These are phyloP conservation scores for Helostoma temminkii DNA, from an alignment of 2,797 vertebrate species.

Conservation along the genomic window DNA sequence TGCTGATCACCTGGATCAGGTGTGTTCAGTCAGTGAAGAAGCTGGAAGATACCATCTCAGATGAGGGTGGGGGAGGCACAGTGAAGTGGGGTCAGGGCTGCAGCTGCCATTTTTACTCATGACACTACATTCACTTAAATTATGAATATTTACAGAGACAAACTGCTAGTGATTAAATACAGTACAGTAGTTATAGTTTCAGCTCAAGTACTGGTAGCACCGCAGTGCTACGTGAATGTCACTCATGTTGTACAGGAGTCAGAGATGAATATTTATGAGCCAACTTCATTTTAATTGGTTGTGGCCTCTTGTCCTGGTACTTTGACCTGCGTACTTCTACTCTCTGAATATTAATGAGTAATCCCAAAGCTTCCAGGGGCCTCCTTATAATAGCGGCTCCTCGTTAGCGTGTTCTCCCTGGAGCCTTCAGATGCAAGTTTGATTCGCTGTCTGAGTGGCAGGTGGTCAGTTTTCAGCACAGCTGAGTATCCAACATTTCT, in stretches of 20 bases:
- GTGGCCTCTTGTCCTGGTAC: constrained; percentile 41
- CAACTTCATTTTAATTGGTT: constrained; percentile 17
- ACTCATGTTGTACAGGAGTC: constrained; percentile 3
- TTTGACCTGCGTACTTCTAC: constrained; percentile 37
- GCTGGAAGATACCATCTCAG: no score
- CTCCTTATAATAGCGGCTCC: background rate
- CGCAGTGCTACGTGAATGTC: background rate
- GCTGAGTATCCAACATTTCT: background rate
- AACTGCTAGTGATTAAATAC: no score
- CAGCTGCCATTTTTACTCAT: no score
- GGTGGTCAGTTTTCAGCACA: background rate
- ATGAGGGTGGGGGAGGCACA: no score
- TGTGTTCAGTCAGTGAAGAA: no score
- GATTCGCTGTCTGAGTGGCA: background rate
- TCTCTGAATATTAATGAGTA: constrained; percentile 40
- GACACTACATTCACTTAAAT: no score
- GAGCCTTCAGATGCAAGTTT: background rate
- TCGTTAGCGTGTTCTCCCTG: background rate
- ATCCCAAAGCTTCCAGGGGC: background rate
- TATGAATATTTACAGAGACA: no score
- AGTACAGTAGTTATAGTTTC: background rate
- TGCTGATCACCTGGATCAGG: no score
- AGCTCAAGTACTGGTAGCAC: background rate
- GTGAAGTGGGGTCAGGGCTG: no score
- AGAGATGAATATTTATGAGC: constrained; percentile 54